Conservation (phyloP, 2,113 vertebrate species). For the Phyllostomus hastatus region DNA sequence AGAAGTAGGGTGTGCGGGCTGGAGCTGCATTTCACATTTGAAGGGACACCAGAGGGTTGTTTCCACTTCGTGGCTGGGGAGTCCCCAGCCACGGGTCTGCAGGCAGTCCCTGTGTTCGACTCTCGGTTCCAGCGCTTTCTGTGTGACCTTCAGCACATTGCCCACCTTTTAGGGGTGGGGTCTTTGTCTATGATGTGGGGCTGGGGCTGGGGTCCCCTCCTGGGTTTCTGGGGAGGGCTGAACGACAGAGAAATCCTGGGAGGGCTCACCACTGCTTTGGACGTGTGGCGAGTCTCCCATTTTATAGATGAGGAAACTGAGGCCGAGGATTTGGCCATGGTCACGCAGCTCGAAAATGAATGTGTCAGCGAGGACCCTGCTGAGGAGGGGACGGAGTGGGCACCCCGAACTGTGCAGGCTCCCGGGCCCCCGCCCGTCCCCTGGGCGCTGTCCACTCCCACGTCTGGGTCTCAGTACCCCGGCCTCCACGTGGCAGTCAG, state of each 20-base stretch:
- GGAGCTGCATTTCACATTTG: background rate
- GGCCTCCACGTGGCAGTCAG: too few relatives aligned
- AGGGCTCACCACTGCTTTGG: rapidly evolving
- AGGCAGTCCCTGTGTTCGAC: background rate
- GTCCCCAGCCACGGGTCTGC: too few relatives aligned
- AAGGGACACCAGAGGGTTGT: rapidly evolving
- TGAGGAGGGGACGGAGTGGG: background rate
- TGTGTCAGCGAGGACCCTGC: rapidly evolving
- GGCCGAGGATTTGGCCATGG: background rate
- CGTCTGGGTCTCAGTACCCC: background rate
- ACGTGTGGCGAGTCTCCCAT: background rate
- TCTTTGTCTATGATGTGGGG: background rate
- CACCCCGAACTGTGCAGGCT: rapidly evolving
- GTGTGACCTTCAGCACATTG: background rate
- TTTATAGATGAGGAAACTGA: background rate
- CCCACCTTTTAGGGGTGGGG: background rate
- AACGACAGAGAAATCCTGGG: background rate
- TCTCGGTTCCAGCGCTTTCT: background rate
- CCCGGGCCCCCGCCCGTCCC: too few relatives aligned
- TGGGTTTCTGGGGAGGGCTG: background rate
- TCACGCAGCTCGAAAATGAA: background rate
- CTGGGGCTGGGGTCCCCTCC: background rate
- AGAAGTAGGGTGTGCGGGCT: background rate
- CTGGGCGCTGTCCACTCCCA: rapidly evolving
- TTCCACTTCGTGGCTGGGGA: background rate